These are phyloP conservation scores for Ischnus inquisitorius DNA, from an alignment of 2,888 invertebrate genomes.

Conservation along the genomic window DNA sequence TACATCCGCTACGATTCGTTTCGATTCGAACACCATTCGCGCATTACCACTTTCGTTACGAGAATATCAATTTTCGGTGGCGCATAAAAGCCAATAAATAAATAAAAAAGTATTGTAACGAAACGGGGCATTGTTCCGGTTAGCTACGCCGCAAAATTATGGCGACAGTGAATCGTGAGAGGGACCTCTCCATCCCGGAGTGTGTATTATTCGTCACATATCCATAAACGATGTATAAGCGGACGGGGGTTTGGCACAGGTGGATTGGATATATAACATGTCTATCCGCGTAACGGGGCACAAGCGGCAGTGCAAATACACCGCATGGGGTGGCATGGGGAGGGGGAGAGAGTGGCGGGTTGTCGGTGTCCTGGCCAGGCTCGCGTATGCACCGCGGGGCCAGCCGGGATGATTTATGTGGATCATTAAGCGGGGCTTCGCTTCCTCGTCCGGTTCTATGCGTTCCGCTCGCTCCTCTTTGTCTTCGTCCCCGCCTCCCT, in stretches of 20 bases:
- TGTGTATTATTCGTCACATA: slow-evolving; percentile 53
- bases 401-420: slow-evolving; percentile 69
- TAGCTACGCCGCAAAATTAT: background rate
- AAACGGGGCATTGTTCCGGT: background rate
- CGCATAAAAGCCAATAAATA: background rate
- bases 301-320: slow-evolving; percentile 33
- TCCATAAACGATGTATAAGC: slow-evolving; percentile 55
- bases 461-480: slow-evolving; percentile 9
- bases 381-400: slow-evolving; percentile 53
- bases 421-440: slow-evolving; percentile 69
- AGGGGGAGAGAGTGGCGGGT: slow-evolving; percentile 44
- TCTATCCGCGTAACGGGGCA: background rate
- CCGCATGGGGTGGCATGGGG: slow-evolving; percentile 7
- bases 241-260: slow-evolving; percentile 28
- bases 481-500: slow-evolving; percentile 43
- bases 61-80: background rate
- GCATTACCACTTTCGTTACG: no score
- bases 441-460: slow-evolving; percentile 60
- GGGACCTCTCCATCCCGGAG: background rate
- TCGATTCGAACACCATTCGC: no score
- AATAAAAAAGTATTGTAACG: background rate
- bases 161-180: background rate
- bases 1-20: no score
- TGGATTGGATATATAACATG: slow-evolving; percentile 5
- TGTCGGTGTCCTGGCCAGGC: slow-evolving; percentile 68